Base-by-base conservation (phyloP, 64 coral and sea anemone species). In the Hydrozoanthus tunicans region DNA sequence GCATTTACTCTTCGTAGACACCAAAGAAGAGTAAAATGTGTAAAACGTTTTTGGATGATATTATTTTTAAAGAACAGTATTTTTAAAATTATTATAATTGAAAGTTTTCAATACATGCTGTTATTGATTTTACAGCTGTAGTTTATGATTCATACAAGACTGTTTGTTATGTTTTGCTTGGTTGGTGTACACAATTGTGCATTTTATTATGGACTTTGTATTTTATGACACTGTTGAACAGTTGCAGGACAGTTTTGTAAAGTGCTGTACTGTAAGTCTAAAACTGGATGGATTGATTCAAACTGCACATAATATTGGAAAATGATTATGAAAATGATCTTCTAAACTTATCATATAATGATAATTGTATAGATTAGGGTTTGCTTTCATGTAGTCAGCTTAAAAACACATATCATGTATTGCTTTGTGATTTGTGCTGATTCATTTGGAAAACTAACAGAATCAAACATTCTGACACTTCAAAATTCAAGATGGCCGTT, bases 121-220 rank as follows among this genome's bases (percentile, higher is more conserved):
- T 43, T 43, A 43, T 43, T 43, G 32, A 43, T 43, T 43, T 43
- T 17, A 69, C 65, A 69, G 65, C 65, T 69, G 65, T 69, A n/a
- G 65, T 69, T 69, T 69, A 69, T 69, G 65, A 69, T n/a, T 69
- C 65, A 69, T 69, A n/a, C 65, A 69, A n/a, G 65, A 20, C 65
- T 69, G 13, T 69, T 69, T 69, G 65, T 69, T 69, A 69, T 69
- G 15, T 69, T 69, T 4, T 3, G 4, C 3, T 69, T 68, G 7
- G 12, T 68, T 12, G 12, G 7, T 14, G 12, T 17, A 14, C 65
- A 68, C 20, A 70, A 43, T 43, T 43, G 2, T 70, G 67, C 4
- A 70, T 70, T 70, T 70, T 70, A 24, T 24, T 70, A 70, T 70
- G 67, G 67, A 70, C 25, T 70, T 23, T 70, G 15, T 24, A 70